phyloP scores from a whole-genome alignment of 2,113 vertebrate genomes.

The Brienomyrus brachyistius region DNA sequence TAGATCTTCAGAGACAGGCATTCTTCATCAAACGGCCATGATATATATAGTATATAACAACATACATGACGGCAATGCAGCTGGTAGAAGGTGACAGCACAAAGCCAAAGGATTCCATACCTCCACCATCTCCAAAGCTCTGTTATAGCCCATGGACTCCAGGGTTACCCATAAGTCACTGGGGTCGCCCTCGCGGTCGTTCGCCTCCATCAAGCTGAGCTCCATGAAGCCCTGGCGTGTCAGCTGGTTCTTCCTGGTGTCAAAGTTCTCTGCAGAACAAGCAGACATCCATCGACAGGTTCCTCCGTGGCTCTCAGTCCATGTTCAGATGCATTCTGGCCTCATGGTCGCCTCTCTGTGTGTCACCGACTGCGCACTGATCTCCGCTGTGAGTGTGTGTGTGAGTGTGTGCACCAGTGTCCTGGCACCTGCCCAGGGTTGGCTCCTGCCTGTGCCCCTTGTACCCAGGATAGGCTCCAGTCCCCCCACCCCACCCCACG shows the following conservation, averaged over 20 bases:
- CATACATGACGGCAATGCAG: neutral
- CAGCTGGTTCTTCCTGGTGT: constrained; percentile 84
- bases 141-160: constrained; percentile 85
- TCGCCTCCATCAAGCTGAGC: constrained; percentile 89
- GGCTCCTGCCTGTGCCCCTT: no score
- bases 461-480: no score
- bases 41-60: neutral
- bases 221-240: constrained; percentile 88
- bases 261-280: constrained; percentile 73
- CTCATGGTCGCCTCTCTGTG: neutral
- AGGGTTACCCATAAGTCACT: constrained; percentile 82
- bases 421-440: no score
- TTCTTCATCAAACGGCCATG: neutral
- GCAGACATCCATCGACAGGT: neutral
- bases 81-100: neutral
- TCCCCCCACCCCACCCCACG: no score
- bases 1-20: neutral
- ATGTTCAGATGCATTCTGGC: neutral
- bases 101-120: constrained; percentile 43
- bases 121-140: constrained; percentile 74
- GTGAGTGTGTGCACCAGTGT: no score
- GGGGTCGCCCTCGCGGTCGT: constrained; percentile 75
- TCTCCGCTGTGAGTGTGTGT: neutral
- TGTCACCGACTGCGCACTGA: neutral
- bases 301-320: neutral